Evolutionary conservation across 2,888 invertebrate genomes (phyloP).

Genomic region (Tuta absoluta): DNA sequence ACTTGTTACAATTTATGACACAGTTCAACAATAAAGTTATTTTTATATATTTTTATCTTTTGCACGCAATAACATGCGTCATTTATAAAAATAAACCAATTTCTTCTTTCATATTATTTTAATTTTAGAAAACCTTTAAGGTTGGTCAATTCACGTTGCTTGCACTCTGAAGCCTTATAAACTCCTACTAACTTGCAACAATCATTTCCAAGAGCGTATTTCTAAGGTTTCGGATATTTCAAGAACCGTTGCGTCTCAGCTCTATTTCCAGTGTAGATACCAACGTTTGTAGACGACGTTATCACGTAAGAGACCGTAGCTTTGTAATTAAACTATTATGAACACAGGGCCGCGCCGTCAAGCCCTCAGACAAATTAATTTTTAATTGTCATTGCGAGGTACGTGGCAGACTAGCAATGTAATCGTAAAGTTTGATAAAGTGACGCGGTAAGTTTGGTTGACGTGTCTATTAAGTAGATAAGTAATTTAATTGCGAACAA

Average conservation of each 20-base stretch:
- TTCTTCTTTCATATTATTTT: no score
- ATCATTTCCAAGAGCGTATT: background rate
- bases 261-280: background rate
- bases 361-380: conserved; percentile 22
- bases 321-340: conserved; percentile 44
- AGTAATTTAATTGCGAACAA: background rate
- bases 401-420: background rate
- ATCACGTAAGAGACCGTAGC: conserved; percentile 31
- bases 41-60: no score
- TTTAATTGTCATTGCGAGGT: conserved; percentile 20
- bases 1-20: no score
- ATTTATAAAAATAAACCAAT: background rate
- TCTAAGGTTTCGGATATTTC: conserved; percentile 17
- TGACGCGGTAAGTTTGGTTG: conserved; percentile 7
- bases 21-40: no score
- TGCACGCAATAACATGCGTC: no score
- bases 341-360: conserved; percentile 19
- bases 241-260: background rate
- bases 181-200: background rate
- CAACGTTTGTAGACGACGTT: conserved; percentile 31
- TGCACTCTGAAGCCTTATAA: background rate
- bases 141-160: background rate
- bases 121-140: no score
- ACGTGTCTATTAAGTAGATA: background rate
- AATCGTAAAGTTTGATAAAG: conserved; percentile 13